These are phyloP conservation scores for Microchirus variegatus DNA, from an alignment of 2,797 vertebrate genomes.

Conservation along the genomic window DNA sequence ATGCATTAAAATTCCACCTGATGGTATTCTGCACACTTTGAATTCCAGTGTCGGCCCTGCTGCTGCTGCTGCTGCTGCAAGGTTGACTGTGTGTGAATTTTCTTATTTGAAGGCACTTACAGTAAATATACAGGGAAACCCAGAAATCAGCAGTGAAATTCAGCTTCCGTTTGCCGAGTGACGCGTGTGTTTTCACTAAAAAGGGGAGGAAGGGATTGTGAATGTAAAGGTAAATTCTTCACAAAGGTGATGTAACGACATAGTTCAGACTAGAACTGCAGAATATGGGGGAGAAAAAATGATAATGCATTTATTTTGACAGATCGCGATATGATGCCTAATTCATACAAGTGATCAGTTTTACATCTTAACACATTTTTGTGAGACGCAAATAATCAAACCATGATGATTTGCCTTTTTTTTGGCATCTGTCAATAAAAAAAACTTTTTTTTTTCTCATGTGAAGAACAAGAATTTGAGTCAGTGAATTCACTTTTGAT, in stretches of 20 bases:
- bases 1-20: slow-evolving; percentile 51
- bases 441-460: no score
- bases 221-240: slow-evolving; percentile 2
- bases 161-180: slow-evolving; percentile 19
- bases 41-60: slow-evolving; percentile 37
- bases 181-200: slow-evolving; percentile 5
- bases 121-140: slow-evolving; percentile 3
- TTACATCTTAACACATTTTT: no score
- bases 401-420: no score
- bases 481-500: no score
- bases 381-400: no score
- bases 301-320: no score
- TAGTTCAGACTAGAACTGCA: slow-evolving; percentile 42
- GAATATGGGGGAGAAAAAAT: slow-evolving; percentile 17
- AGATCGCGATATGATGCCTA: no score
- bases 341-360: no score
- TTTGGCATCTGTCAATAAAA: no score
- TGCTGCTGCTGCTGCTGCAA: slow-evolving; percentile 20
- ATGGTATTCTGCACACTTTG: slow-evolving; percentile 34
- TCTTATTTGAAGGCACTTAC: no score
- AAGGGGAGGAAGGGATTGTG: not conserved
- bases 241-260: slow-evolving; percentile 16
- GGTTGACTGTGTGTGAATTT: slow-evolving; percentile 22
- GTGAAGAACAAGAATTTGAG: no score
- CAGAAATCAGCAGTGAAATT: slow-evolving; percentile 23